Percentiles rank a stretch among this genome's conserved stretches.
Evolutionary conservation across 2,888 invertebrate species (phyloP).

Genomic region (Axea sp.): DNA sequence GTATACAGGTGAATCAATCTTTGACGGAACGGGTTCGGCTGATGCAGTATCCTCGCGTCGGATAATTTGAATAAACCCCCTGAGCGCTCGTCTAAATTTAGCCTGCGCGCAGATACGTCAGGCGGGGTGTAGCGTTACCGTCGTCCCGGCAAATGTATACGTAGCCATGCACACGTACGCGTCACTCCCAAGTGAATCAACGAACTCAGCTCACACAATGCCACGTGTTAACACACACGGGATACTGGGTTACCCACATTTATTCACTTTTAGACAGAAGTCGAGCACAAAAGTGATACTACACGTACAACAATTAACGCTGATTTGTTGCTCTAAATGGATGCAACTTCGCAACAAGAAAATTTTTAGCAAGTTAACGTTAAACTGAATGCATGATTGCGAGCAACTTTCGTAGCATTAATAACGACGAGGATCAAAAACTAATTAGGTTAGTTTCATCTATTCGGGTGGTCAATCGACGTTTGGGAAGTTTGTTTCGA

Average conservation of each 20-base stretch:
- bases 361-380: not conserved
- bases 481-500: constrained; percentile 13
- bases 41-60: constrained; percentile 62
- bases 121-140: constrained; percentile 19
- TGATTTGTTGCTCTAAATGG: constrained; percentile 24
- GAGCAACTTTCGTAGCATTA: not conserved
- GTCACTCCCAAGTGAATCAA: constrained; percentile 10
- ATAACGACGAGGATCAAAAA: constrained; percentile 3
- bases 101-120: constrained; percentile 51
- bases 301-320: constrained; percentile 35
- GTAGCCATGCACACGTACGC: constrained; percentile 13
- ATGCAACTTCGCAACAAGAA: not conserved
- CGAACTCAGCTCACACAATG: constrained; percentile 15
- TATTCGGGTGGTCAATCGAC: constrained; percentile 1
- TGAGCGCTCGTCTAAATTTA: constrained; percentile 69
- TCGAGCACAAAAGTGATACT: constrained; percentile 24
- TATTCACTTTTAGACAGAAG: constrained; percentile 26
- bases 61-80: constrained; percentile 71
- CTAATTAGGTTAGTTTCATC: constrained; percentile 19
- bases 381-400: not conserved
- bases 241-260: constrained; percentile 40
- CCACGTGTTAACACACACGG: constrained; percentile 17
- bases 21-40: constrained; percentile 63
- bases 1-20: too few species aligned
- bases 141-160: constrained; percentile 5